These are phyloP conservation scores for Setipinna tenuifilis DNA, from an alignment of 2,797 vertebrate species.

Conservation along the genomic window DNA sequence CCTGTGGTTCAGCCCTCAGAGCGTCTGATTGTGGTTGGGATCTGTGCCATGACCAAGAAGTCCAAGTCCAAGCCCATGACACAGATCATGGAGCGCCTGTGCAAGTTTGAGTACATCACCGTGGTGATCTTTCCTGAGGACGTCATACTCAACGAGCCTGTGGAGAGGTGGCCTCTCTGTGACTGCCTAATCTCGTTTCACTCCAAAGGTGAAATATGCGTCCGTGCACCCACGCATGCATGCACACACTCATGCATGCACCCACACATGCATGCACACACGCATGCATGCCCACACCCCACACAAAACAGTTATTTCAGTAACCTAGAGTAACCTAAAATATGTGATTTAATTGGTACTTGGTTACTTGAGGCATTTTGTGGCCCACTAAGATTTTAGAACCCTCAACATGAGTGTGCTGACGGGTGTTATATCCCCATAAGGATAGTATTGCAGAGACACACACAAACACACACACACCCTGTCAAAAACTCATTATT, in stretches of 20 bases:
- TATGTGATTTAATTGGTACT: too few relatives aligned
- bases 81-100: slow-evolving; percentile 94
- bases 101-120: slow-evolving; percentile 94
- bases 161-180: slow-evolving; percentile 94
- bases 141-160: slow-evolving; percentile 90
- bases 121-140: slow-evolving; percentile 96
- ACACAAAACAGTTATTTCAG: not conserved
- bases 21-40: slow-evolving; percentile 93
- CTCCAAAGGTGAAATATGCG: slow-evolving; percentile 87
- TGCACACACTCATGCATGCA: not conserved
- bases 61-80: slow-evolving; percentile 99
- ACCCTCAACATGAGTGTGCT: not conserved
- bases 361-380: too few relatives aligned
- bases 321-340: too few relatives aligned
- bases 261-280: not conserved
- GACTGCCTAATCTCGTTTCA: slow-evolving; percentile 98
- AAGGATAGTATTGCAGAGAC: too few relatives aligned
- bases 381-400: not conserved
- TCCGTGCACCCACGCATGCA: not conserved
- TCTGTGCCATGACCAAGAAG: slow-evolving; percentile 98
- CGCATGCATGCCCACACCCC: not conserved
- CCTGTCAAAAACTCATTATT: too few relatives aligned
- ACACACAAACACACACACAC: too few relatives aligned
- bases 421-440: too few relatives aligned
- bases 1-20: slow-evolving; percentile 79